A percentile compares a stretch with the other conserved stretches of the same genome.
Evolutionary conservation across 23 tunicate species (phyloP).

Genomic region (Trididemnum nubilum): DNA sequence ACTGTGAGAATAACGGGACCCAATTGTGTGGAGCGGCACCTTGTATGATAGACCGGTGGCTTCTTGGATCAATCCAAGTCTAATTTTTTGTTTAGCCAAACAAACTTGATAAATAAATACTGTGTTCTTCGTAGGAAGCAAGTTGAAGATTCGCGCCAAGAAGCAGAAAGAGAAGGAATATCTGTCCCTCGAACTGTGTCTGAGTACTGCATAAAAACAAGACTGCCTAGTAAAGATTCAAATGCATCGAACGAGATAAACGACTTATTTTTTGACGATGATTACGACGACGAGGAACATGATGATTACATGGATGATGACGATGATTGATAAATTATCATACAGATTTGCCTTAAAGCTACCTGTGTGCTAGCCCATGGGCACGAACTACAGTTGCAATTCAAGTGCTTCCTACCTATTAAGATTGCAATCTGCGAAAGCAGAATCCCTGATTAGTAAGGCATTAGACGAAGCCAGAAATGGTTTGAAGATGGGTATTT

Average conservation of each 20-base stretch:
- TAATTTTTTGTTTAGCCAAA: too few relatives aligned
- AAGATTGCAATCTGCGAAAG: too few relatives aligned
- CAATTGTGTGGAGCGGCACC: too few relatives aligned
- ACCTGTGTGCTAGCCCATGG: not conserved
- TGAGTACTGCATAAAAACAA: conserved; percentile 88
- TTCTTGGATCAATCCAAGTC: too few relatives aligned
- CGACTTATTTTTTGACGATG: conserved; percentile 56
- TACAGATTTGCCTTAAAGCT: conserved; percentile 50
- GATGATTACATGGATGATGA: conserved; percentile 69
- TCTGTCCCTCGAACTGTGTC: conserved; percentile 84
- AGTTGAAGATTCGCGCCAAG: conserved; percentile 86
- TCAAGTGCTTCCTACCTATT: too few relatives aligned
- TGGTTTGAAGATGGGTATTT: too few relatives aligned
- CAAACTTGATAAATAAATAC: too few relatives aligned
- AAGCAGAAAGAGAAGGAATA: conserved; percentile 90
- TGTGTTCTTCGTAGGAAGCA: conserved; percentile 46
- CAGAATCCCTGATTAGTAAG: too few relatives aligned
- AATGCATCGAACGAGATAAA: conserved; percentile 53
- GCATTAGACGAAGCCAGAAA: too few relatives aligned
- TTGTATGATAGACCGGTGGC: too few relatives aligned
- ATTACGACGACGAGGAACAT: conserved; percentile 48
- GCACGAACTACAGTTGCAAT: too few relatives aligned
- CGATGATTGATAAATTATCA: conserved; percentile 41
- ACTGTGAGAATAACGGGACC: too few relatives aligned
- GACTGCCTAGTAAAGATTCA: conserved; percentile 81